Conservation (phyloP, 2,888 invertebrate species). For the Acleris cristana region DNA sequence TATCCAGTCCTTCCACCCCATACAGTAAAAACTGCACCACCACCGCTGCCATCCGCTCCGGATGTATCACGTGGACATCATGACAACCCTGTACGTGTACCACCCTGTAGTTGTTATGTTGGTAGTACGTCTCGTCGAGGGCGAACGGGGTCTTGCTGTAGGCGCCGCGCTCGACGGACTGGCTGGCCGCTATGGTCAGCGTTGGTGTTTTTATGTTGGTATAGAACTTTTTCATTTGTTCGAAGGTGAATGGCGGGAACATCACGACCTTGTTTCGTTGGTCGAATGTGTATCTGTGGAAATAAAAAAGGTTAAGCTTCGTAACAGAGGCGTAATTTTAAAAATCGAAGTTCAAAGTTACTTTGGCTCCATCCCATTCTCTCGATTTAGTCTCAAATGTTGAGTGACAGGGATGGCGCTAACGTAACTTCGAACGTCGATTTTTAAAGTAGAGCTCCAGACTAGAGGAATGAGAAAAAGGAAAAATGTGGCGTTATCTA, state of each 20-base stretch:
- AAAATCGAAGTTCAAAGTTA: too few relatives aligned
- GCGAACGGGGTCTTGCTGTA: conserved; percentile 56
- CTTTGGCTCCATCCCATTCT: too few relatives aligned
- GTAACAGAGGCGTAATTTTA: too few relatives aligned
- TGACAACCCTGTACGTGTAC: conserved; percentile 79
- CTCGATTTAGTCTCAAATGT: too few relatives aligned
- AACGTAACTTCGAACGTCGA: too few relatives aligned
- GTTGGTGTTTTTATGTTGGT: conserved; percentile 55
- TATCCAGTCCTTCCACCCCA: conserved; percentile 56
- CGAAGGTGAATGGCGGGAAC: conserved; percentile 59
- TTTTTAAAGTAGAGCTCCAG: too few relatives aligned
- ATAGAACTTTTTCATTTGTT: conserved; percentile 60
- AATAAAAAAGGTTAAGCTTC: not conserved
- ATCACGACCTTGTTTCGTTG: conserved; percentile 70
- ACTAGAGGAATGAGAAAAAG: too few relatives aligned
- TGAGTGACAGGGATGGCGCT: too few relatives aligned
- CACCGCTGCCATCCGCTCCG: conserved; percentile 74
- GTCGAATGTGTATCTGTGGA: conserved; percentile 80
- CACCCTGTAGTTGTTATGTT: conserved; percentile 53
- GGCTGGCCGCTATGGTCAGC: conserved; percentile 52
- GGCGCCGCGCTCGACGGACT: conserved; percentile 47
- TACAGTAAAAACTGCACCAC: conserved; percentile 67
- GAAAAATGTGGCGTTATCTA: too few relatives aligned
- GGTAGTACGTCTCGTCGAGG: conserved; percentile 55
- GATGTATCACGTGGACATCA: conserved; percentile 83